Conservation (phyloP, 1,140 invertebrate species). For the Anastatus disparis region DNA sequence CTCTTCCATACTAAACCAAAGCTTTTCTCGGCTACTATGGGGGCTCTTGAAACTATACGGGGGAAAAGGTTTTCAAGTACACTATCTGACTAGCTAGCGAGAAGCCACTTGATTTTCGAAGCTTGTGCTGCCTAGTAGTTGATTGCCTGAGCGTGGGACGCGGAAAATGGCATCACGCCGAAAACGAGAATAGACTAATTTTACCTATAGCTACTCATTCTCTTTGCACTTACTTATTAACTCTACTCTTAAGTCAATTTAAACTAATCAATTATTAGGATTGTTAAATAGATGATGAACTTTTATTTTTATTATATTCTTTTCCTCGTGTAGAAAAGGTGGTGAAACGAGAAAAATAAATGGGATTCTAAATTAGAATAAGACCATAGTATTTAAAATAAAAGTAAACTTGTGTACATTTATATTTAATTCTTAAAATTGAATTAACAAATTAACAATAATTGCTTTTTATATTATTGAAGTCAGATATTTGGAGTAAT, state of each 20-base stretch:
- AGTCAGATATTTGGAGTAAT: too few relatives aligned
- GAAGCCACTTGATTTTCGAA: background rate
- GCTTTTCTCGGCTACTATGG: constrained; percentile 1
- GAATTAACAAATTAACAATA: too few relatives aligned
- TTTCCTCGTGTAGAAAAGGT: too few relatives aligned
- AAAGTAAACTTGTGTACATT: too few relatives aligned
- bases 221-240: background rate
- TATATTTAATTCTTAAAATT: too few relatives aligned
- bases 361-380: too few relatives aligned
- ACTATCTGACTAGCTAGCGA: constrained; percentile 13
- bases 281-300: too few relatives aligned
- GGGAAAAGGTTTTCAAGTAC: constrained; percentile 2
- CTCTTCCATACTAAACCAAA: background rate
- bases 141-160: constrained; percentile 5
- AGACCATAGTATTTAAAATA: too few relatives aligned
- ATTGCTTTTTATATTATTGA: too few relatives aligned
- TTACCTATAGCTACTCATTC: background rate
- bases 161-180: background rate
- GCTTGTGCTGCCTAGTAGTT: background rate
- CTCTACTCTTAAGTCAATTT: background rate
- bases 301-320: too few relatives aligned
- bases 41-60: constrained; percentile 2
- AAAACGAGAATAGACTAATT: constrained; percentile 25
- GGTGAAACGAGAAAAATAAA: too few relatives aligned
- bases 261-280: constrained; percentile 11